Evolutionary conservation across 2,797 vertebrate genomes (phyloP).

Genomic region (Pipistrellus pygmaeus): DNA sequence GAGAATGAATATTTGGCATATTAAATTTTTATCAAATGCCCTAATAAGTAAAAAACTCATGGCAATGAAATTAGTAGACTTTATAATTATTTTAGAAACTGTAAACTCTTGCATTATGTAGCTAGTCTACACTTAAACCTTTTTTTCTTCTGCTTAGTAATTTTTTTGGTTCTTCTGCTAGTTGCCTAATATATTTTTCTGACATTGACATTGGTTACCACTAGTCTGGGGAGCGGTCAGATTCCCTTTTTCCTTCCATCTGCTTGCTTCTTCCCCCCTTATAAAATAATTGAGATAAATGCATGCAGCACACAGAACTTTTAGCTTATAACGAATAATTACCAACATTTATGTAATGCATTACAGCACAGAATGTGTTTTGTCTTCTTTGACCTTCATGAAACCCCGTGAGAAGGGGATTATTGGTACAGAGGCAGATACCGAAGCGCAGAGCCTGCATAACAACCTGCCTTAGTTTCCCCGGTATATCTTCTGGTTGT

Average conservation of each 20-base stretch:
- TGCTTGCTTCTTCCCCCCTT: background rate
- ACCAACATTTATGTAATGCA: background rate
- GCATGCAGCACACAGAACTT: background rate
- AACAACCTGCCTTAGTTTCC: background rate
- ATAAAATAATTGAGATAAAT: constrained; percentile 9
- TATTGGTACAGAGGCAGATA: background rate
- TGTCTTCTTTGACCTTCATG: background rate
- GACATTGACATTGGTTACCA: constrained; percentile 1
- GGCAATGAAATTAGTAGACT: background rate
- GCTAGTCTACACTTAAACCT: background rate
- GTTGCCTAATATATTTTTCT: constrained; percentile 26
- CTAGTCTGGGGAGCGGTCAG: background rate
- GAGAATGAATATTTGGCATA: background rate
- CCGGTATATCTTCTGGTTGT: background rate
- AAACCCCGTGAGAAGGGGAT: background rate
- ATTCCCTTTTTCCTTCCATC: background rate
- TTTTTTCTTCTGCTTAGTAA: background rate
- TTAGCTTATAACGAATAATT: background rate
- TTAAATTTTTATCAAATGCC: constrained; percentile 30
- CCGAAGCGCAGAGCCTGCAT: background rate
- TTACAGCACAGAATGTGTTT: background rate
- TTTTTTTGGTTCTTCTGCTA: background rate
- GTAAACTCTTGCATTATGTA: background rate
- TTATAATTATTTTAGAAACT: background rate
- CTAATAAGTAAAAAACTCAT: constrained; percentile 1